Base-by-base conservation (phyloP, 2,888 invertebrate species). In the Augiades crinisus region DNA sequence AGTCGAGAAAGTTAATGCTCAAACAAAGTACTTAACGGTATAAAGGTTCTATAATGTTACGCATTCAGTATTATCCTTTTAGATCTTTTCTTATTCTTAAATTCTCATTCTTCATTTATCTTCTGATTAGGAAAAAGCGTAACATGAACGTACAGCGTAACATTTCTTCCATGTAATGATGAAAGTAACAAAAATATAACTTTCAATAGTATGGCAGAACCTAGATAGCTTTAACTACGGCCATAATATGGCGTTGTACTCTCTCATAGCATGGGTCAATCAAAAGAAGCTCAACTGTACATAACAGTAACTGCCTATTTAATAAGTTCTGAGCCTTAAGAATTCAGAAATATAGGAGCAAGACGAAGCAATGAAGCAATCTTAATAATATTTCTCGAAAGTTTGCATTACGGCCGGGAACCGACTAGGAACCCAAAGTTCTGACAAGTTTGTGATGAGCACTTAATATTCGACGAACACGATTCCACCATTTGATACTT, bases 401-500 rank as follows among this genome's bases (percentile, higher is more conserved):
- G 36, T 50, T 50, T 37, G 10, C 21, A 27, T 30, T 37, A 30
- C 36, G 43, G 33, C 47, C 22, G 40, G 5, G 5, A 5, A 30
- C 22, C 41, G 41, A 36, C 34, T 49, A 43, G 50, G 36, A 36
- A 27, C 21, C 36, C 19, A 30, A 50, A 50, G 36, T 50, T 44
- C 16, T 44, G 17, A 21, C 36, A 50, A 44, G 50, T 50, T 37
- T 37, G 50, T 22, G 43, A 50, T 50, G 43, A 50, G 43, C 34
- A 37, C 50, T 50, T 50, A 44, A 50, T 44, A 50, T 44, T 50
- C 50, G 36, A 12, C 14, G 50, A 44, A 50, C 50, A 50, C 50
- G 50, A 30, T 50, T 50, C 50, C 43, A 30, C 36, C 50, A 50
- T 50, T 50, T 44, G 43, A 21, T 50, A 50, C 50, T 50, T 50